Conservation (phyloP, 1,140 invertebrate species). For the Lasaia peninsularis region DNA sequence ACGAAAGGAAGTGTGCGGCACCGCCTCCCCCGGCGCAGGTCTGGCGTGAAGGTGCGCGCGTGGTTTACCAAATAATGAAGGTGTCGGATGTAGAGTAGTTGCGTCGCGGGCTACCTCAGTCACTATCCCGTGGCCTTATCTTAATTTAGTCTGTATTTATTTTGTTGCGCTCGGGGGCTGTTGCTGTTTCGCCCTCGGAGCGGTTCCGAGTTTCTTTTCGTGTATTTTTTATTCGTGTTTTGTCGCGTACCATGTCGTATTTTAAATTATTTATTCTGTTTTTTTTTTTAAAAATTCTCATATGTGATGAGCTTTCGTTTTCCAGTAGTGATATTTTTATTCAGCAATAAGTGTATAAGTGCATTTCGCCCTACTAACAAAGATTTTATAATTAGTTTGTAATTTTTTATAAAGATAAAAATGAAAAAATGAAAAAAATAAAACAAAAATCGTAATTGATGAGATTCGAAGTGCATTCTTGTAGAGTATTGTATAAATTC, state of each 20-base stretch:
- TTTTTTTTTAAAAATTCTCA: constrained; percentile 58
- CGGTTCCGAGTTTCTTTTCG: constrained; percentile 67
- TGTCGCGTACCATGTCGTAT: constrained; percentile 57
- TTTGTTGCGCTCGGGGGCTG: constrained; percentile 70
- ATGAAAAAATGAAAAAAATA: no score
- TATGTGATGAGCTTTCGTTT: constrained; percentile 64
- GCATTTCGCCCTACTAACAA: constrained; percentile 71
- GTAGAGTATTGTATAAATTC: constrained; percentile 64
- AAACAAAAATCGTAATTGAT: constrained; percentile 67
- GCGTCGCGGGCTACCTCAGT: constrained; percentile 74
- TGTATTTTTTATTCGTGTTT: constrained; percentile 63
- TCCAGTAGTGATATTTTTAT: constrained; percentile 78
- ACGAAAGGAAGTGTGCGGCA: no score
- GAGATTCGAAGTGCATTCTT: constrained; percentile 77
- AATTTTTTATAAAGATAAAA: constrained; percentile 59
- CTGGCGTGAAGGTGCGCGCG: constrained; percentile 24
- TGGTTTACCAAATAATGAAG: constrained; percentile 60
- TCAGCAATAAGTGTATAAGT: constrained; percentile 76
- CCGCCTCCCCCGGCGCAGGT: not conserved
- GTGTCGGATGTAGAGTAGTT: constrained; percentile 59
- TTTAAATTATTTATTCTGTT: constrained; percentile 59
- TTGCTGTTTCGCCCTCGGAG: constrained; percentile 69
- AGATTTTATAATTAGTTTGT: constrained; percentile 70
- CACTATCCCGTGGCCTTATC: constrained; percentile 70
- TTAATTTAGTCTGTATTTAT: constrained; percentile 72